These are phyloP conservation scores for Drosophila bocqueti DNA, from an alignment of 1,140 invertebrate species.

Conservation along the genomic window DNA sequence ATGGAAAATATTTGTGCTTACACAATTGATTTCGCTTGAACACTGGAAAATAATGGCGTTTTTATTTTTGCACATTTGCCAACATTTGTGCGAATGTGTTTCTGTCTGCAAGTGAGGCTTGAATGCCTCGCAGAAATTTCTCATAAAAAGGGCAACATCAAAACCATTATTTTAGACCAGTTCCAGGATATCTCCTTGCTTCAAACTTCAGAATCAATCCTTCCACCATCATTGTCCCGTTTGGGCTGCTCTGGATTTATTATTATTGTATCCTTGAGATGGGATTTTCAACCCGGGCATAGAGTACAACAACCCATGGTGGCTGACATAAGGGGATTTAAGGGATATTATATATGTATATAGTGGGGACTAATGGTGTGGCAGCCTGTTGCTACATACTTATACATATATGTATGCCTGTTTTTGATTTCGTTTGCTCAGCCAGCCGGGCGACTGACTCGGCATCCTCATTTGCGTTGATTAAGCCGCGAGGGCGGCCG, in stretches of 20 bases:
- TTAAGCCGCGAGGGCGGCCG: constrained; percentile 53
- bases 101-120: constrained; percentile 2
- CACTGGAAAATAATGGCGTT: constrained; percentile 32
- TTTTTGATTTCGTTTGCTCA: constrained; percentile 2
- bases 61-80: constrained; percentile 40
- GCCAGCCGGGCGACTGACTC: constrained; percentile 15
- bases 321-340: neutral
- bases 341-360: neutral
- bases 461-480: constrained; percentile 71
- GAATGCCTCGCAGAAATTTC: constrained; percentile 58
- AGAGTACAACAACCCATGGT: constrained; percentile 65
- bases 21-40: constrained; percentile 63
- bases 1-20: constrained; percentile 22
- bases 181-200: neutral
- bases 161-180: constrained; percentile 1
- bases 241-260: constrained; percentile 35
- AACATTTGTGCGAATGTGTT: constrained; percentile 10
- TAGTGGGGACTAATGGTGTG: constrained; percentile 7
- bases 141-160: constrained; percentile 47
- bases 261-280: constrained; percentile 53
- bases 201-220: neutral
- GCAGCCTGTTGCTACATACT: constrained; percentile 62
- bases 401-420: neutral
- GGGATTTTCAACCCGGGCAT: constrained; percentile 48
- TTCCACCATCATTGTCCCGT: neutral